phyloP scores from a whole-genome alignment of 2,797 vertebrate genomes.

The Thunnus albacares region DNA sequence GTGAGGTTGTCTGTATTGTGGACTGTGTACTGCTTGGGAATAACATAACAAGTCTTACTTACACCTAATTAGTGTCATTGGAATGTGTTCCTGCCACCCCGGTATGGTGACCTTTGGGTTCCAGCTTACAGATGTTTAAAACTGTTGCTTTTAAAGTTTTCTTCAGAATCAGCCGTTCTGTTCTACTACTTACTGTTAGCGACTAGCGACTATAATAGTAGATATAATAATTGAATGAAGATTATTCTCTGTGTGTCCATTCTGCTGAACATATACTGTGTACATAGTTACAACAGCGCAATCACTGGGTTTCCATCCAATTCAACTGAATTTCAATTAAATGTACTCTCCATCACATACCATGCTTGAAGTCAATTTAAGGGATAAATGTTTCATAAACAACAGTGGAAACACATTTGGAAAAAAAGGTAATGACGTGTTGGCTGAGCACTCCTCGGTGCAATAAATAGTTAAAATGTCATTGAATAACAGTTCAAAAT shows the following conservation, averaged over 20 bases:
- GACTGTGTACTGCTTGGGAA: conserved; percentile 20
- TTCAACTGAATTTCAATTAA: no score
- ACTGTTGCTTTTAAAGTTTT: background rate
- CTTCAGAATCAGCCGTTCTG: conserved; percentile 7
- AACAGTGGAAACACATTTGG: background rate
- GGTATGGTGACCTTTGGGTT: background rate
- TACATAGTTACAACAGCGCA: no score
- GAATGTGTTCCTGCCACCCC: background rate
- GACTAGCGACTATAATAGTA: background rate
- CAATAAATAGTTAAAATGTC: background rate
- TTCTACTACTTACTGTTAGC: no score
- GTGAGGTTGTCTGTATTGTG: conserved; percentile 36
- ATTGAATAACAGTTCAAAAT: background rate
- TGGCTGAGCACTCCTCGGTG: background rate
- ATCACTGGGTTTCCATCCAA: no score
- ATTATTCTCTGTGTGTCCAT: background rate
- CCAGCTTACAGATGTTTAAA: background rate
- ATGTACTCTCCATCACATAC: no score
- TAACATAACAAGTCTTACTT: conserved; percentile 1
- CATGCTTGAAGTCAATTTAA: background rate
- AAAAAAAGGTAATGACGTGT: background rate
- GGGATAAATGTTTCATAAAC: background rate
- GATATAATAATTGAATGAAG: background rate
- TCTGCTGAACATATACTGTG: background rate
- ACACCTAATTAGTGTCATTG: conserved; percentile 1